These are phyloP conservation scores for Pyxicephalus adspersus DNA, from an alignment of 2,113 vertebrate species.

Conservation along the genomic window DNA sequence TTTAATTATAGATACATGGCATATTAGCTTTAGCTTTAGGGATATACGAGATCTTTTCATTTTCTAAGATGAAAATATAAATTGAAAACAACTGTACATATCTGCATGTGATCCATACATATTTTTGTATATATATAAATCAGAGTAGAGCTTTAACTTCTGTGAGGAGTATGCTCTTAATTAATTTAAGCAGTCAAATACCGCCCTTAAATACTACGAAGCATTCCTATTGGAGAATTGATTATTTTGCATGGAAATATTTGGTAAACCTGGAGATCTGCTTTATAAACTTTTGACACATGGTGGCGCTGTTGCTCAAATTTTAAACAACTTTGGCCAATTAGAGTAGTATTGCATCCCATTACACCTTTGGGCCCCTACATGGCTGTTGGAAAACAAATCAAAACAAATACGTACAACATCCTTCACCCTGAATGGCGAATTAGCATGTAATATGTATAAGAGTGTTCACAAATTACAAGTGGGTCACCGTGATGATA, in stretches of 20 bases:
- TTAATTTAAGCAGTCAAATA: too few relatives aligned
- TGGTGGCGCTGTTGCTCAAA: slow-evolving; percentile 76
- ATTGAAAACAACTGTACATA: too few relatives aligned
- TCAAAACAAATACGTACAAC: slow-evolving; percentile 63
- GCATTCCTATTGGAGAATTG: background rate
- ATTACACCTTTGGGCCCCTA: slow-evolving; percentile 58
- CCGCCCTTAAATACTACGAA: too few relatives aligned
- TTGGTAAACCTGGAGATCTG: background rate
- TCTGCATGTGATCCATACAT: too few relatives aligned
- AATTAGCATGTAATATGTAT: slow-evolving; percentile 63
- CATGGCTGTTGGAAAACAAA: slow-evolving; percentile 53
- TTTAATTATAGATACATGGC: too few relatives aligned
- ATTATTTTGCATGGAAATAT: background rate
- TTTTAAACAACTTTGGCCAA: slow-evolving; percentile 61
- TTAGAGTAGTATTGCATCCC: slow-evolving; percentile 40
- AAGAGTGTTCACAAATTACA: slow-evolving; percentile 54
- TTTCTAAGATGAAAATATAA: too few relatives aligned
- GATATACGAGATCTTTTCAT: too few relatives aligned
- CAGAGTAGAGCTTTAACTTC: too few relatives aligned
- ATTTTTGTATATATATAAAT: too few relatives aligned
- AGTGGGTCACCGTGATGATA: slow-evolving; percentile 51
- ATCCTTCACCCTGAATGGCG: slow-evolving; percentile 66
- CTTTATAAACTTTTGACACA: slow-evolving; percentile 59
- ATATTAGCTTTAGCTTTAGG: too few relatives aligned
- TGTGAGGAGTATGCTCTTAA: too few relatives aligned